Conservation (phyloP, 2,113 vertebrate species). For the Hemibagrus wyckioides region DNA sequence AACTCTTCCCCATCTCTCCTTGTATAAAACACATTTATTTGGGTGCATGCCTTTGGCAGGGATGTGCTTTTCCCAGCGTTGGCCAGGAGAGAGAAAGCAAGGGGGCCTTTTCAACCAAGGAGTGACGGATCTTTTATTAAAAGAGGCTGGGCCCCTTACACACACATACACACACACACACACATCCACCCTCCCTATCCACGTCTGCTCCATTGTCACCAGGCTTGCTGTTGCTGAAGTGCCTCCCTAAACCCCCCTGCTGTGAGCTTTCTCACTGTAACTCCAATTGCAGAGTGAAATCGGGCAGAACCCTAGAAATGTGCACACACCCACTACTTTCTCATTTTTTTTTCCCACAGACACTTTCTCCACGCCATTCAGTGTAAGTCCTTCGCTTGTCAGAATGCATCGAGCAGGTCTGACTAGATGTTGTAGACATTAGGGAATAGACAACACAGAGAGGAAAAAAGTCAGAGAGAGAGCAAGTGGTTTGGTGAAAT, state of each 20-base stretch:
- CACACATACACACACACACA: constrained; percentile 48
- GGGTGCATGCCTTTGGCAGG: constrained; percentile 75
- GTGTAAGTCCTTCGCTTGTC: constrained; percentile 67
- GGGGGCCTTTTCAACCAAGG: constrained; percentile 71
- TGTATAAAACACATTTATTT: constrained; percentile 72
- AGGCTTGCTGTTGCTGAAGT: constrained; percentile 63
- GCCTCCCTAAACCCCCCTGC: constrained; percentile 50
- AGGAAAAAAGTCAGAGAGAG: constrained; percentile 14
- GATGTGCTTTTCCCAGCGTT: constrained; percentile 79
- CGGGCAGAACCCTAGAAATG: constrained; percentile 59
- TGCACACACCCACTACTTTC: constrained; percentile 43
- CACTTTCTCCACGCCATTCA: constrained; percentile 37
- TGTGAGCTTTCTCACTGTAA: constrained; percentile 77
- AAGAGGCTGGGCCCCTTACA: constrained; percentile 74
- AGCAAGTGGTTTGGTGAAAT: constrained; percentile 50
- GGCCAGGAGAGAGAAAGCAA: constrained; percentile 68
- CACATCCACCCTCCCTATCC: constrained; percentile 49
- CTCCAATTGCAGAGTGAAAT: constrained; percentile 71
- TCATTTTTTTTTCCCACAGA: constrained; percentile 30
- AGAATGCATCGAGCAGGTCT: constrained; percentile 66
- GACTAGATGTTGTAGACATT: constrained; percentile 59
- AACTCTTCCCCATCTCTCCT: constrained; percentile 46
- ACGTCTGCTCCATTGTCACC: constrained; percentile 78
- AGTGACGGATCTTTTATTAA: constrained; percentile 80
- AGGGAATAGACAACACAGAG: constrained; percentile 52